A percentile compares a stretch with the other conserved stretches of the same genome.
These are phyloP conservation scores for Hylaeus anthracinus DNA, from an alignment of 1,140 invertebrate genomes.

Conservation along the genomic window DNA sequence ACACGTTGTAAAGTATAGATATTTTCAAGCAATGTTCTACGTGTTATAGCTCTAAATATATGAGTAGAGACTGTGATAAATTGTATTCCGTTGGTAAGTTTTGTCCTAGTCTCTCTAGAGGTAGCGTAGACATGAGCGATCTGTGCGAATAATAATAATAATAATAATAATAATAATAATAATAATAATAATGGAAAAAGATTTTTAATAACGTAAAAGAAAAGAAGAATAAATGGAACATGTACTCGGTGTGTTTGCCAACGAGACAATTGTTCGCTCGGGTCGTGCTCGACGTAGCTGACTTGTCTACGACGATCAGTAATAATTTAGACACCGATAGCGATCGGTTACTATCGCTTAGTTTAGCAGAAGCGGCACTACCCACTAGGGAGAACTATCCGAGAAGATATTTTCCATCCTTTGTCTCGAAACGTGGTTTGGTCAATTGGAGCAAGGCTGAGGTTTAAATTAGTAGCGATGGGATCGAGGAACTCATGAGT, in stretches of 20 bases:
- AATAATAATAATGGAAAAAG: no score
- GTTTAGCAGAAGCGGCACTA: slow-evolving; percentile 37
- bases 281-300: slow-evolving; percentile 40
- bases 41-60: slow-evolving; percentile 70
- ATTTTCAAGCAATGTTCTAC: slow-evolving; percentile 64
- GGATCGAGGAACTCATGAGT: neutral
- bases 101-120: slow-evolving; percentile 64
- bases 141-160: slow-evolving; percentile 34
- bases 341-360: slow-evolving; percentile 20
- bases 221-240: neutral
- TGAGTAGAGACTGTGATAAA: slow-evolving; percentile 68
- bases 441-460: no score
- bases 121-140: slow-evolving; percentile 51
- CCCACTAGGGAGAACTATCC: neutral
- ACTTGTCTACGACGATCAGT: slow-evolving; percentile 29
- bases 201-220: neutral
- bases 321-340: slow-evolving; percentile 41
- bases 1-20: slow-evolving; percentile 51
- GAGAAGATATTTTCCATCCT: neutral
- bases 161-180: neutral
- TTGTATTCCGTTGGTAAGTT: slow-evolving; percentile 70
- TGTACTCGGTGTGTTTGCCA: neutral
- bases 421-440: neutral
- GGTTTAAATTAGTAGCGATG: neutral
- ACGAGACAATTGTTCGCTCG: slow-evolving; percentile 42